Base-by-base conservation (phyloP, 2,888 invertebrate genomes). In the Fragum sueziense region DNA sequence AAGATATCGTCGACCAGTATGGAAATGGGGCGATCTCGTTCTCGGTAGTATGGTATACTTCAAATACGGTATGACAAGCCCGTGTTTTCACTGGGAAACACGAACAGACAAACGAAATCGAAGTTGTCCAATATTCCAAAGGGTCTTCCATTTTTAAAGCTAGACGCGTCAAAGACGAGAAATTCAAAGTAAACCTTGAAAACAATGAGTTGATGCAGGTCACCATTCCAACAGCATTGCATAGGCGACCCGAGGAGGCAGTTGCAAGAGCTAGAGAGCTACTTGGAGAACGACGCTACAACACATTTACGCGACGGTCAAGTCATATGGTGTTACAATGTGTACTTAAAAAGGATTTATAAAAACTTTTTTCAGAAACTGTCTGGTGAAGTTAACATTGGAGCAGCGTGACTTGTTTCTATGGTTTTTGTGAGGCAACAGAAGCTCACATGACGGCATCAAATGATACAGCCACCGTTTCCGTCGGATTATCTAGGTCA, bases 321-420 rank as follows among this genome's bases (percentile, higher is more conserved):
- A 61, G 61, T 61, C 61, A 61, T 31, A n/a, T 61, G 61, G 61
- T 61, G 9, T 31, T 29, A 31, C 31, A 61, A 61, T 61, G 61
- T 17, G 7, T 61, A 14, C n/a, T 47, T n/a, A n/a, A n/a, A n/a
- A n/a, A n/a, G n/a, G n/a, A n/a, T n/a, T n/a, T n/a, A n/a, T n/a
- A n/a, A n/a, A n/a, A n/a, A n/a, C n/a, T n/a, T n/a, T n/a, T n/a
- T n/a, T n/a, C n/a, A n/a, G n/a, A n/a, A n/a, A n/a, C n/a, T n/a
- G n/a, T n/a, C n/a, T n/a, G n/a, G n/a, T n/a, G n/a, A n/a, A n/a
- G n/a, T n/a, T n/a, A n/a, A n/a, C n/a, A n/a, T n/a, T n/a, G n/a
- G n/a, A n/a, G n/a, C n/a, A n/a, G n/a, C n/a, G n/a, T n/a, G n/a
- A n/a, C n/a, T n/a, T n/a, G n/a, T n/a, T n/a, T n/a, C n/a, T n/a